These are phyloP conservation scores for Gavialis gangeticus DNA, from an alignment of 2,113 vertebrate species.

Conservation along the genomic window DNA sequence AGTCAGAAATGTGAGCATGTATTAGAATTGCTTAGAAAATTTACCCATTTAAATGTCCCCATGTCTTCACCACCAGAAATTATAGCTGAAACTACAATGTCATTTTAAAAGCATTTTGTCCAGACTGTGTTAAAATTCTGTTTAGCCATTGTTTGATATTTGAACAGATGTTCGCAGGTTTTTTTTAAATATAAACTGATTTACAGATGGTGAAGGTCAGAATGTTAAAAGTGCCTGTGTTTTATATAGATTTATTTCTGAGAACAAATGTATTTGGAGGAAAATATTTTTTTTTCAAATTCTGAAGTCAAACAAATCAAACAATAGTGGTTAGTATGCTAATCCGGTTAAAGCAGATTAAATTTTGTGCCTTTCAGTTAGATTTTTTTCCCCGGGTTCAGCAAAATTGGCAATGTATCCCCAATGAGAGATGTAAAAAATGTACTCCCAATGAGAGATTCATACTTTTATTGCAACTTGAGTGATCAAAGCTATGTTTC, in stretches of 20 bases:
- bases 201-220: conserved; percentile 31
- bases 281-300: conserved; percentile 17
- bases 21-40: background rate
- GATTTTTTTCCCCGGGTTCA: fast-evolving
- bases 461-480: background rate
- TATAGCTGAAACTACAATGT: background rate
- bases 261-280: conserved; percentile 6
- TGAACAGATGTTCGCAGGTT: conserved; percentile 31
- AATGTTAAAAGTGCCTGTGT: background rate
- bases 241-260: conserved; percentile 40
- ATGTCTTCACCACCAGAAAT: background rate
- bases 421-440: background rate
- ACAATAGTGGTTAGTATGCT: background rate
- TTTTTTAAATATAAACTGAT: conserved; percentile 28
- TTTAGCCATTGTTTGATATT: conserved; percentile 3
- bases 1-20: background rate
- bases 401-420: background rate
- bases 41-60: background rate
- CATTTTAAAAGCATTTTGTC: background rate
- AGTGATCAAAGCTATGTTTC: background rate
- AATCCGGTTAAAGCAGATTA: background rate
- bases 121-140: background rate
- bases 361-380: background rate
- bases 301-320: background rate
- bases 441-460: background rate